A percentile compares a stretch with the other conserved stretches of the same genome.
Conservation (phyloP, 2,888 invertebrate genomes). For the Sesia apiformis region DNA sequence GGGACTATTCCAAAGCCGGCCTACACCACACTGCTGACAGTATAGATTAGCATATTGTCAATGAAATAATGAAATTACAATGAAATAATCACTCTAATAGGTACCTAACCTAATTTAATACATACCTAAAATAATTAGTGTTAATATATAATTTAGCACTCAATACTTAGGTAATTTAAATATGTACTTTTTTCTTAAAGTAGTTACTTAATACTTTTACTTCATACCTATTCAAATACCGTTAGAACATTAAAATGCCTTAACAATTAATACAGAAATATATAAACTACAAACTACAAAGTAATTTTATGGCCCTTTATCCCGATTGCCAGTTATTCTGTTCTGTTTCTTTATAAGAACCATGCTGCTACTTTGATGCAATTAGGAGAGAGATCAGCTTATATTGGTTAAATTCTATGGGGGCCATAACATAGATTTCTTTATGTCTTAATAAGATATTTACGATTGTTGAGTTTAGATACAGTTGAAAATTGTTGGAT, state of each 20-base stretch:
- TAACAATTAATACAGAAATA: conserved; percentile 12
- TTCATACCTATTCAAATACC: conserved; percentile 10
- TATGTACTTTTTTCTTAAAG: too few species aligned
- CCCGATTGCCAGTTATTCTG: conserved; percentile 30
- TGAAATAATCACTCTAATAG: too few species aligned
- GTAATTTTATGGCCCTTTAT: conserved; percentile 23
- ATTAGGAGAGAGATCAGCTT: conserved; percentile 7
- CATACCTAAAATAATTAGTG: too few species aligned
- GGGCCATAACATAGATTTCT: conserved; percentile 18
- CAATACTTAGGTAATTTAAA: too few species aligned
- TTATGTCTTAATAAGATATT: conserved; percentile 48
- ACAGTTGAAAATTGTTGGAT: conserved; percentile 3
- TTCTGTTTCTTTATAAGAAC: conserved; percentile 22
- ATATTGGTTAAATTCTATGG: conserved; percentile 9
- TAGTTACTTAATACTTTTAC: too few species aligned
- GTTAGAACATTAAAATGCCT: conserved; percentile 18
- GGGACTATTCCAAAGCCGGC: too few species aligned
- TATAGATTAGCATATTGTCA: too few species aligned
- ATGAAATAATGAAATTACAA: too few species aligned
- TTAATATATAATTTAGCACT: too few species aligned
- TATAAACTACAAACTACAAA: conserved; percentile 29
- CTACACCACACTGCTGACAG: too few species aligned
- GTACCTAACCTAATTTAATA: too few species aligned
- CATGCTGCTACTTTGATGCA: background rate
- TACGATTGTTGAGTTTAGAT: conserved; percentile 26